Evolutionary conservation across 2,888 invertebrate genomes (phyloP).

Genomic region (Pachymerium ferrugineum): DNA sequence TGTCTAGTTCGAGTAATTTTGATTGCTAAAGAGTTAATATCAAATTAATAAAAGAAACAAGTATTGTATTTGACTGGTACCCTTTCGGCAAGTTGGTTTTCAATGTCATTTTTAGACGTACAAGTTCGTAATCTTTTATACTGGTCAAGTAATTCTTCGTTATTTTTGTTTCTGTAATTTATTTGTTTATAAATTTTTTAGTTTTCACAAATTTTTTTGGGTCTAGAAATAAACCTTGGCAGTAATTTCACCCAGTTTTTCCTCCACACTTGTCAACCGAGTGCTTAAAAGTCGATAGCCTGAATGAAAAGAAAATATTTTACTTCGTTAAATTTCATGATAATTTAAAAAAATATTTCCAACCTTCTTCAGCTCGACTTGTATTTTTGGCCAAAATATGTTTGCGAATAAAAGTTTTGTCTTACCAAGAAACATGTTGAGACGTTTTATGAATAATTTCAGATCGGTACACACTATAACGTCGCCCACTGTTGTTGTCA

Average conservation of each 20-base stretch:
- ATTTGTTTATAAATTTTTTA: no score
- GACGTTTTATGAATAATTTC: no score
- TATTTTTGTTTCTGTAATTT: not conserved
- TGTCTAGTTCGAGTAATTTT: not conserved
- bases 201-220: not conserved
- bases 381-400: conserved; percentile 16
- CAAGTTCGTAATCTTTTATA: not conserved
- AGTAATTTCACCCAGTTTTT: not conserved
- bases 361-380: not conserved
- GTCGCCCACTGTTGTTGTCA: no score
- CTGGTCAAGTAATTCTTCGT: not conserved
- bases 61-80: no score
- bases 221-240: not conserved
- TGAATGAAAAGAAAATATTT: not conserved
- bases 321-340: not conserved
- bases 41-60: not conserved
- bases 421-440: no score
- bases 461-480: no score
- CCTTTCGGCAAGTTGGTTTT: not conserved
- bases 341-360: not conserved
- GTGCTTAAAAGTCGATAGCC: not conserved
- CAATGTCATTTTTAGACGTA: not conserved
- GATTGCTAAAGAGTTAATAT: not conserved
- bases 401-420: no score
- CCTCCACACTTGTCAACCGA: not conserved